phyloP scores from a whole-genome alignment of 2,113 vertebrate species.

The Cyrtonyx montezumae region DNA sequence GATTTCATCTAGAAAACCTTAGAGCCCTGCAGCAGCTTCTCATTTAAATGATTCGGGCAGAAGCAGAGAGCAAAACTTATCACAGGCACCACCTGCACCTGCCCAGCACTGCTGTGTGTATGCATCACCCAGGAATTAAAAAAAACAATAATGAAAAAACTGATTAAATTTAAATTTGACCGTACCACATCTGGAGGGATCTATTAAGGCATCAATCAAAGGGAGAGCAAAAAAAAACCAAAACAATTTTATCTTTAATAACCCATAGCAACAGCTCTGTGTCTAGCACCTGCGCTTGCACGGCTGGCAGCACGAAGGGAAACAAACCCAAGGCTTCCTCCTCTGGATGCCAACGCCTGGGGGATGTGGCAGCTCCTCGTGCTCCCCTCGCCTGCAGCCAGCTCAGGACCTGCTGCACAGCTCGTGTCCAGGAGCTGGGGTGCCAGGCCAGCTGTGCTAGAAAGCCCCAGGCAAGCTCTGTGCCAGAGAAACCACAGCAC shows the following conservation, averaged over 20 bases:
- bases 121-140: neutral
- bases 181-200: conserved; percentile 31
- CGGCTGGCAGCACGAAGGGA: neutral
- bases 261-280: neutral
- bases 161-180: conserved; percentile 70
- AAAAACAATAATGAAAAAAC: neutral
- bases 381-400: neutral
- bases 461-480: neutral
- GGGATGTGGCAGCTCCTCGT: rapidly evolving
- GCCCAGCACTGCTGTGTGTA: conserved; percentile 16
- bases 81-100: neutral
- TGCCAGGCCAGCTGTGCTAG: neutral
- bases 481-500: neutral
- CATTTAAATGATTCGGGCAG: neutral
- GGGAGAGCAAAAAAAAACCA: neutral
- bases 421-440: neutral
- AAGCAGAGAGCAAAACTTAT: neutral
- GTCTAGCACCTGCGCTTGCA: neutral
- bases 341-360: neutral
- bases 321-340: neutral
- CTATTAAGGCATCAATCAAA: conserved; percentile 54
- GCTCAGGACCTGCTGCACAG: neutral
- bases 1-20: conserved; percentile 10
- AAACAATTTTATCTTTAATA: neutral
- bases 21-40: conserved; percentile 24